Evolutionary conservation across 2,888 invertebrate species (phyloP).

Genomic region (Hirtodrosophila confusa): DNA sequence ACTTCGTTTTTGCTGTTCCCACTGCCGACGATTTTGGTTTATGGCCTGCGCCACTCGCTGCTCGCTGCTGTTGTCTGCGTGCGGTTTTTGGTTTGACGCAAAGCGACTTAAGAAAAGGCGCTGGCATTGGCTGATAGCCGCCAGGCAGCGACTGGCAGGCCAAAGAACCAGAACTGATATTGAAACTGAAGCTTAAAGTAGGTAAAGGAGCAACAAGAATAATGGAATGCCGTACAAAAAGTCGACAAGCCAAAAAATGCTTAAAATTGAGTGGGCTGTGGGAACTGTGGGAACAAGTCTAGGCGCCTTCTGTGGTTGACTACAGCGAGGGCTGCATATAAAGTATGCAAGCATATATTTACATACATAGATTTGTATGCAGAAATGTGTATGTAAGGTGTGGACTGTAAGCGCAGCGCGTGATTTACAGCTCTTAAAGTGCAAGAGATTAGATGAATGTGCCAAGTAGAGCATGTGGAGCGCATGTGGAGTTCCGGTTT

Average conservation of each 20-base stretch:
- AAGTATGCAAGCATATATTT: neutral
- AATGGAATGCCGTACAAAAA: constrained; percentile 60
- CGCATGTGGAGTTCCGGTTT: constrained; percentile 20
- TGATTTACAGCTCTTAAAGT: constrained; percentile 12
- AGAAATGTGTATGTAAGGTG: constrained; percentile 10
- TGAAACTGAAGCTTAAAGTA: neutral
- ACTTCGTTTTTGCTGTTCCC: constrained; percentile 56
- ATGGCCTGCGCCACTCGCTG: constrained; percentile 43
- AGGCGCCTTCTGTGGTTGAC: constrained; percentile 6
- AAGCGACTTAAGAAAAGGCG: constrained; percentile 39
- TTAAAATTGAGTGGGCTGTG: constrained; percentile 12
- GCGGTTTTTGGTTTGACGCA: constrained; percentile 66
- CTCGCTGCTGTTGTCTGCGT: constrained; percentile 42
- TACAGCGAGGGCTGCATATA: too few species aligned
- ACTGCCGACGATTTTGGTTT: constrained; percentile 69
- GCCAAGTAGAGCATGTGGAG: constrained; percentile 2
- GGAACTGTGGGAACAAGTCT: constrained; percentile 25
- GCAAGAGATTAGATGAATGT: constrained; percentile 24
- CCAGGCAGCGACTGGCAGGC: constrained; percentile 38
- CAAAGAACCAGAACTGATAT: neutral
- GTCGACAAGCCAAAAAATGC: constrained; percentile 27
- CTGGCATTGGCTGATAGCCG: constrained; percentile 34
- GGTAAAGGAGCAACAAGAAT: constrained; percentile 50
- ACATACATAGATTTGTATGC: neutral
- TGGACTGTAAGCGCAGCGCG: constrained; percentile 22